Evolutionary conservation across 2,113 vertebrate species (phyloP).

Genomic region (Alethe diademata): DNA sequence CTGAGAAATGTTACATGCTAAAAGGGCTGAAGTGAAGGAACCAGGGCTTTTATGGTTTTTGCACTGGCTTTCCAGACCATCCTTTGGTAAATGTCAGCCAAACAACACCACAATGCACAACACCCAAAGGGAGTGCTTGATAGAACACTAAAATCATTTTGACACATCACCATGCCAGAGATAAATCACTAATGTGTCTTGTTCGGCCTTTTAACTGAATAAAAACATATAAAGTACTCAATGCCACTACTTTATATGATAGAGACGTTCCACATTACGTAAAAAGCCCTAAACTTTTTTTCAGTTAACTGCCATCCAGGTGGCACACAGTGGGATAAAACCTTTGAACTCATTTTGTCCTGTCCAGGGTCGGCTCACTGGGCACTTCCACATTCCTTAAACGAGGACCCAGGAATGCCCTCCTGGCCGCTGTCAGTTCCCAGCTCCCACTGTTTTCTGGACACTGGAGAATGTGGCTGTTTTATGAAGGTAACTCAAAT

Average conservation of each 20-base stretch:
- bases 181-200: background rate
- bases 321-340: background rate
- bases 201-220: background rate
- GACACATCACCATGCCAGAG: background rate
- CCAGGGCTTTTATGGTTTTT: background rate
- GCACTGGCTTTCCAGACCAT: background rate
- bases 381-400: background rate
- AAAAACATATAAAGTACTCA: background rate
- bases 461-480: background rate
- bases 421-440: background rate
- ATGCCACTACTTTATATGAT: background rate
- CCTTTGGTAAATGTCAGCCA: background rate
- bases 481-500: background rate
- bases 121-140: background rate
- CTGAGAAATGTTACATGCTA: background rate
- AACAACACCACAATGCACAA: background rate
- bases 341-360: background rate
- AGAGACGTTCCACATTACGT: background rate
- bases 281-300: background rate
- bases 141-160: background rate
- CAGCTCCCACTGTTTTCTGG: background rate
- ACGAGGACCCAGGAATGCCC: background rate
- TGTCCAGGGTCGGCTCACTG: background rate
- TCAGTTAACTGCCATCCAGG: background rate
- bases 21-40: background rate